phyloP scores from a whole-genome alignment of 2,113 vertebrate species.

The Pitta sordida region DNA sequence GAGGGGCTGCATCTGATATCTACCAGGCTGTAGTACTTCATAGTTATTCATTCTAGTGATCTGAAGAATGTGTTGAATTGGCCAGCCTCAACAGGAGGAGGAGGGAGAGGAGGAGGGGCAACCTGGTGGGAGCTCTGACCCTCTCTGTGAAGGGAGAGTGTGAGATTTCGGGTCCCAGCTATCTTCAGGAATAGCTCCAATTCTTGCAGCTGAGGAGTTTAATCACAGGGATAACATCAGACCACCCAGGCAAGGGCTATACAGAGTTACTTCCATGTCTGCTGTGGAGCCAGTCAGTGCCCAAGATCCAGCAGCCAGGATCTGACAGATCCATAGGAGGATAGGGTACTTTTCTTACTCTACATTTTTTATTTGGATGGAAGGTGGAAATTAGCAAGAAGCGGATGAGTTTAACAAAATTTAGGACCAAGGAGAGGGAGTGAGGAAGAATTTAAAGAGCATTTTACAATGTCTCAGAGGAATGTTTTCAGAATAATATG shows the following conservation, averaged over 20 bases:
- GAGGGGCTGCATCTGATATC: conserved; percentile 69
- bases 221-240: conserved; percentile 71
- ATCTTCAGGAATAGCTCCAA: conserved; percentile 70
- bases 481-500: background rate
- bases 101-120: conserved; percentile 29
- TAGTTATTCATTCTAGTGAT: conserved; percentile 79
- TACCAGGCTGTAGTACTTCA: conserved; percentile 67
- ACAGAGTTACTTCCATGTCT: conserved; percentile 28
- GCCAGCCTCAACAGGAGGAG: conserved; percentile 57
- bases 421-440: background rate
- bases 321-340: conserved; percentile 28
- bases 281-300: conserved; percentile 25
- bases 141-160: conserved; percentile 3
- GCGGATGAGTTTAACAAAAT: background rate
- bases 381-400: background rate
- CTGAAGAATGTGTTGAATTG: conserved; percentile 82
- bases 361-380: conserved; percentile 37
- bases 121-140: conserved; percentile 8
- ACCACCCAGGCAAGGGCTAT: conserved; percentile 72
- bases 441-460: background rate
- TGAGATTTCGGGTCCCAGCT: conserved; percentile 63
- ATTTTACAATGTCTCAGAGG: background rate
- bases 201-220: conserved; percentile 58
- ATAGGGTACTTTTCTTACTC: background rate
- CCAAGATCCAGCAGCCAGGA: conserved; percentile 39